These are phyloP conservation scores for Trichonephila clavipes DNA, from an alignment of 1,140 invertebrate species.

Conservation along the genomic window DNA sequence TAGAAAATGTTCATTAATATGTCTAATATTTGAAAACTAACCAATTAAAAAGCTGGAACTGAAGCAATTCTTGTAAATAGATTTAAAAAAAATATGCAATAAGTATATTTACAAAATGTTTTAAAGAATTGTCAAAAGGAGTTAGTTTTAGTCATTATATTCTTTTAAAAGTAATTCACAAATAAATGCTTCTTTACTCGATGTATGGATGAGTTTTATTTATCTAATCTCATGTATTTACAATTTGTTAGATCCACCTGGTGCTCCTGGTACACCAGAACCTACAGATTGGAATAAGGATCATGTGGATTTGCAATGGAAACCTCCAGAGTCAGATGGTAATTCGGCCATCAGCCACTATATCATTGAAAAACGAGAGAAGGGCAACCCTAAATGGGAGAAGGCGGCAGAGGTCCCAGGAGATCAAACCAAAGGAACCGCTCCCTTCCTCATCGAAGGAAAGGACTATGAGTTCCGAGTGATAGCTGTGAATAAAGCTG, in stretches of 20 bases:
- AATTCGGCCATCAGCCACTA: constrained; percentile 93
- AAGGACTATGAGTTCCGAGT: constrained; percentile 99
- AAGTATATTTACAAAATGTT: no score
- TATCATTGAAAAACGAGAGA: constrained; percentile 91
- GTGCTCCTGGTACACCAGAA: constrained; percentile 84
- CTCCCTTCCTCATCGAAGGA: constrained; percentile 95
- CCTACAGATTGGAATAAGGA: constrained; percentile 97
- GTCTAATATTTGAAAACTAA: no score
- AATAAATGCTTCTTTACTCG: no score
- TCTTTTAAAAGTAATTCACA: no score
- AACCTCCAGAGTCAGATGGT: constrained; percentile 89
- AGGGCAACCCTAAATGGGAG: constrained; percentile 87
- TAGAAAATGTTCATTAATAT: no score
- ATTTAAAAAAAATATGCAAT: no score
- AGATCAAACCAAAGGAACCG: constrained; percentile 86
- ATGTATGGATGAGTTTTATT: no score
- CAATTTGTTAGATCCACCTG: constrained; percentile 68
- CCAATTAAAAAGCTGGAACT: no score
- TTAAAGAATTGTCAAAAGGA: no score
- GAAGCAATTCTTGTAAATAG: no score
- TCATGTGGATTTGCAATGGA: constrained; percentile 89
- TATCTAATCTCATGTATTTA: no score
- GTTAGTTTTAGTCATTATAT: no score
- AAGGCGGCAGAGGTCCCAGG: constrained; percentile 91
- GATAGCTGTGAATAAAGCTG: constrained; percentile 96